Conservation (phyloP, 2,797 vertebrate genomes). For the Melanotaenia parkinsoni region DNA sequence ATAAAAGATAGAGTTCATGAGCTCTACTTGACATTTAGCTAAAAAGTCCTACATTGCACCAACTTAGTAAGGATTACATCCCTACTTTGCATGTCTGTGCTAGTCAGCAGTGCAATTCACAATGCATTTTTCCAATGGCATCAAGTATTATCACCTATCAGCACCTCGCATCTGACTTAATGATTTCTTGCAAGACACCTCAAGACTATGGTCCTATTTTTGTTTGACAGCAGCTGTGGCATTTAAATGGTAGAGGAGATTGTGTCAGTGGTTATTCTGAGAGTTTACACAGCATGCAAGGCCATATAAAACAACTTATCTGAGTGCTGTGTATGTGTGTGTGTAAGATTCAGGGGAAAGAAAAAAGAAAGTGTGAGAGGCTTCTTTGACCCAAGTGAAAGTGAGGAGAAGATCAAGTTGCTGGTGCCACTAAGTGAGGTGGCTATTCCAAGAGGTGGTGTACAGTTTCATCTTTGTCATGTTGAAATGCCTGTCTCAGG, state of each 20-base stretch:
- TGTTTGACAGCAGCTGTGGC: conserved; percentile 77
- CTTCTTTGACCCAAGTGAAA: conserved; percentile 64
- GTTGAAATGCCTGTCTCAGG: conserved; percentile 65
- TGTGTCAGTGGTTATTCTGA: conserved; percentile 80
- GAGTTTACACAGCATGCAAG: conserved; percentile 56
- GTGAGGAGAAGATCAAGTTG: conserved; percentile 68
- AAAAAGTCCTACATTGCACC: conserved; percentile 20
- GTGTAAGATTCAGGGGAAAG: conserved; percentile 28
- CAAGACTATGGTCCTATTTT: conserved; percentile 77
- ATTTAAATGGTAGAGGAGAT: conserved; percentile 66
- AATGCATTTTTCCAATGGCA: conserved; percentile 17
- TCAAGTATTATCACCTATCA: conserved; percentile 56
- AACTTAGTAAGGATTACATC: conserved; percentile 38
- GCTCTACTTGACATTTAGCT: conserved; percentile 45
- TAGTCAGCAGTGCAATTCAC: conserved; percentile 31
- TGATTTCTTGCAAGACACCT: conserved; percentile 72
- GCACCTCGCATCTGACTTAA: conserved; percentile 65
- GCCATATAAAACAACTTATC: conserved; percentile 44
- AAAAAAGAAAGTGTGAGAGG: conserved; percentile 50
- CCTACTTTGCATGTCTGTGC: conserved; percentile 35
- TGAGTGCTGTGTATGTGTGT: neutral
- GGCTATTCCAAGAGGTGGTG: conserved; percentile 76
- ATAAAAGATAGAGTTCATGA: conserved; percentile 28
- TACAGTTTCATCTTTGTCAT: conserved; percentile 78
- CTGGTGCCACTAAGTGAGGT: conserved; percentile 47